Base-by-base conservation (phyloP, 2,797 vertebrate species). In the Neoniphon sammara region DNA sequence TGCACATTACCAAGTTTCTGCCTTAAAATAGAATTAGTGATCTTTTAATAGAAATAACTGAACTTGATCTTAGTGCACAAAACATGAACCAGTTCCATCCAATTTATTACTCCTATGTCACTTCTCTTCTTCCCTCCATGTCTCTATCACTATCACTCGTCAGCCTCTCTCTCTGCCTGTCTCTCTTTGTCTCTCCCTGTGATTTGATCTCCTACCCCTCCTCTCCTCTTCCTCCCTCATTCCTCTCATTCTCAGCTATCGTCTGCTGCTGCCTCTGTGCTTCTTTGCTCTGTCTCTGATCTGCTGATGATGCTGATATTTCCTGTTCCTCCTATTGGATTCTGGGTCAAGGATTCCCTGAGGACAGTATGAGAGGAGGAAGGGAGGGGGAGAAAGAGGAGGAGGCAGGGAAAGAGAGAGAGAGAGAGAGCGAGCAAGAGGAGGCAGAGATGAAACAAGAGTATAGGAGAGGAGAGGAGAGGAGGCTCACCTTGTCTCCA, bases 401-500 rank as follows among this genome's bases (percentile, higher is more conserved):
- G 64, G 56, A 54, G 6, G 20, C 8, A 55, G 67, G 56, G 52
- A 47, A 58, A 54, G 39, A 44, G 66, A 20, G 31, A 61, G 70
- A 39, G 66, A 20, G 31, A 61, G 70, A 39, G 63, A 9, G 60
- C n/a, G n/a, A 64, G 20, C 21, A 39, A 70, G n/a, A 25, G 21
- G 59, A 66, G 58, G 46, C 14, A 30, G 23, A 55, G 23, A 55
- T 23, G 23, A 21, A 57, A n/a, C 30, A 27, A 50, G 25, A 54
- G 12, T 18, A 70, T 44, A 53, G 20, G 67, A 65, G 55, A 63
- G 36, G 15, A 30, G 5, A 44, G 27, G 23, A 18, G 21, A 14
- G 34, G 30, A 67, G 52, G 84, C 94, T 94, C 86, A 99, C 98
- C 98, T 94, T 30, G 91, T 93, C 87, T 99, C 98, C 98, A 99